phyloP scores from a whole-genome alignment of 2,797 vertebrate genomes.

The Helarctos malayanus region DNA sequence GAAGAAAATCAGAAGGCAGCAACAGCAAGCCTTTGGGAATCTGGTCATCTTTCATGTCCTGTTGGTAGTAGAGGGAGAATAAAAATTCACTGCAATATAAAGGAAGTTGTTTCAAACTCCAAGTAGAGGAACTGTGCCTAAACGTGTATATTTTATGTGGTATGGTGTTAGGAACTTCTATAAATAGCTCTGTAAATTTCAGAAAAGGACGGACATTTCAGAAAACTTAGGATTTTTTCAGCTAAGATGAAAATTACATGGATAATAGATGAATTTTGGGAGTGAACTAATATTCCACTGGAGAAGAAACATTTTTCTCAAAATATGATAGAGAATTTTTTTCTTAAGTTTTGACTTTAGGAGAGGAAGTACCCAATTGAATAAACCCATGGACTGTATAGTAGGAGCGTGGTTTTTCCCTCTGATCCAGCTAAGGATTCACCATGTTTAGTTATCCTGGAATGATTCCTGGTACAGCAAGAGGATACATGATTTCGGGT shows the following conservation, averaged over 20 bases:
- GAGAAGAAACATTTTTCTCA: constrained; percentile 42
- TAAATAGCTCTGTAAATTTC: constrained; percentile 8
- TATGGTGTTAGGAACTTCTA: constrained; percentile 22
- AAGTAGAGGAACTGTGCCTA: background rate
- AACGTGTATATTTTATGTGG: constrained; percentile 9
- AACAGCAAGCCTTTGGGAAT: background rate
- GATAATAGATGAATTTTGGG: constrained; percentile 52
- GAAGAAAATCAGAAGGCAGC: constrained; percentile 26
- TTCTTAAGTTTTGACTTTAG: constrained; percentile 18
- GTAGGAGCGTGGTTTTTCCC: constrained; percentile 8
- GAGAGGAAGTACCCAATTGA: background rate
- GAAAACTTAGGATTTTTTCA: constrained; percentile 12
- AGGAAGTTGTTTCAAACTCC: constrained; percentile 49
- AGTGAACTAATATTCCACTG: constrained; percentile 34
- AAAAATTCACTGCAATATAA: constrained; percentile 46
- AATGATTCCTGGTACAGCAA: constrained; percentile 43
- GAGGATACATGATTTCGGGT: constrained; percentile 62
- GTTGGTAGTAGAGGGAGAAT: background rate
- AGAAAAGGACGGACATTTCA: constrained; percentile 38
- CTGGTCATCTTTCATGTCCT: background rate
- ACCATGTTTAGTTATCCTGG: background rate
- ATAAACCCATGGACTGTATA: background rate
- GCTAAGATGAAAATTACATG: constrained; percentile 40
- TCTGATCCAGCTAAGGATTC: constrained; percentile 29
- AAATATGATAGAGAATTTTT: background rate